Conservation (phyloP, 2,888 invertebrate species). For the Paralinhomoeus sp. region DNA sequence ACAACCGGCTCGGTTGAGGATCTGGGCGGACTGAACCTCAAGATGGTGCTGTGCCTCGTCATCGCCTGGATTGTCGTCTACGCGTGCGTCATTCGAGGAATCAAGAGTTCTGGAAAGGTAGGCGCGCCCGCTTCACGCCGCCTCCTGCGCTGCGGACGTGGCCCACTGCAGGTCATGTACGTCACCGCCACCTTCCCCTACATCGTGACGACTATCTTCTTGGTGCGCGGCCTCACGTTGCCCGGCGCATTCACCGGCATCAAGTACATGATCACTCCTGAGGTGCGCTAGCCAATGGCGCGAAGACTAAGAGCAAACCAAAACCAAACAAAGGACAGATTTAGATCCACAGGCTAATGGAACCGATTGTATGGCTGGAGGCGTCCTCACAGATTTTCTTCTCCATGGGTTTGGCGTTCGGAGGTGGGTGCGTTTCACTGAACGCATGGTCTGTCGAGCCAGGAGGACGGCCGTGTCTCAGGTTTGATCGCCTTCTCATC, state of each 20-base stretch:
- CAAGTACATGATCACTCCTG: slow-evolving; percentile 71
- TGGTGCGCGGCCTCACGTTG: slow-evolving; percentile 63
- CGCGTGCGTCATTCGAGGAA: slow-evolving; percentile 84
- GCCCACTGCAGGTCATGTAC: slow-evolving; percentile 66
- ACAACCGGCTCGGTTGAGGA: slow-evolving; percentile 49
- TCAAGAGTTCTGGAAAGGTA: slow-evolving; percentile 84
- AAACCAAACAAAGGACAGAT: slow-evolving; percentile 5
- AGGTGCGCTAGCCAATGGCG: slow-evolving; percentile 36
- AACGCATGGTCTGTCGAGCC: background rate
- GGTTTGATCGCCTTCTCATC: slow-evolving; percentile 75
- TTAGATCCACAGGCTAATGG: slow-evolving; percentile 55
- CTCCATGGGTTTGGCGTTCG: slow-evolving; percentile 78
- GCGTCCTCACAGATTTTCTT: slow-evolving; percentile 92
- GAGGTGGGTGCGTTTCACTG: slow-evolving; percentile 35
- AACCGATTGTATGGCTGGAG: slow-evolving; percentile 78
- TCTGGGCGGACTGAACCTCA: slow-evolving; percentile 57
- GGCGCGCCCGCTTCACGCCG: too few relatives aligned
- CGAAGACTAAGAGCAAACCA: too few relatives aligned
- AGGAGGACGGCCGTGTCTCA: background rate
- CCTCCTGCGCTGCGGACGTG: too few relatives aligned
- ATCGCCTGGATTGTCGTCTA: slow-evolving; percentile 74
- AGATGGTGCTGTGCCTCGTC: slow-evolving; percentile 65
- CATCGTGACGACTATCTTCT: slow-evolving; percentile 73
- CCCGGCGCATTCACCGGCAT: slow-evolving; percentile 64
- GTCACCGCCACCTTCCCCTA: slow-evolving; percentile 88